Percentiles rank a stretch among this genome's conserved stretches.
These are phyloP conservation scores for Nyctibius grandis DNA, from an alignment of 2,797 vertebrate species.

Conservation along the genomic window DNA sequence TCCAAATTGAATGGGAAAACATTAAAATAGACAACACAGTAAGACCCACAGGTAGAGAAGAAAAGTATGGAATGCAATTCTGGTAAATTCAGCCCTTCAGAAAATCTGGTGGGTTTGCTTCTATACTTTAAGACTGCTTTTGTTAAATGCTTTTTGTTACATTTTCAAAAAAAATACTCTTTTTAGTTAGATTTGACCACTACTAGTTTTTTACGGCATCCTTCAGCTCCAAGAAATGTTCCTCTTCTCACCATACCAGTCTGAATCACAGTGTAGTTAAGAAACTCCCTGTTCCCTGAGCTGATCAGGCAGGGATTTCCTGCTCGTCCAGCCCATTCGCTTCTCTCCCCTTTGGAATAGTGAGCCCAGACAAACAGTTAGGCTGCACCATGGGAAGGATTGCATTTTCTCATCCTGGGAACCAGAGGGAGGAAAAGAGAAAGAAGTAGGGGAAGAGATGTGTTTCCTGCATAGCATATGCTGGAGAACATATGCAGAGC, in stretches of 20 bases:
- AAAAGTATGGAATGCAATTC: neutral
- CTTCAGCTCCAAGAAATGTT: neutral
- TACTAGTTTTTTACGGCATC: neutral
- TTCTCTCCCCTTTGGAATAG: neutral
- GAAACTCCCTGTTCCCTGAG: neutral
- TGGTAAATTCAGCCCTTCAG: neutral
- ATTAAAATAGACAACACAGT: neutral
- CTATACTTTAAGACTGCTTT: neutral
- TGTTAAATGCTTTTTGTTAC: neutral
- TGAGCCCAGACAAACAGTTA: rapidly evolving
- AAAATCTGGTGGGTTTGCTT: neutral
- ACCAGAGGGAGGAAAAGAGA: neutral
- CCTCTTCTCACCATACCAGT: neutral
- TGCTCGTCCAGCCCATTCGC: neutral
- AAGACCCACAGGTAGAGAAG: neutral
- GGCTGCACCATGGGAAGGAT: neutral
- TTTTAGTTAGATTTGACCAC: neutral
- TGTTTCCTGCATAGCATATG: neutral
- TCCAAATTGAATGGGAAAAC: neutral
- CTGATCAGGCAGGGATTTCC: neutral
- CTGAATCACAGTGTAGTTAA: neutral
- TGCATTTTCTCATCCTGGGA: neutral
- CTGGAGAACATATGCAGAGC: neutral
- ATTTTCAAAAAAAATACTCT: neutral
- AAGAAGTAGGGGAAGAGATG: neutral